phyloP scores from a whole-genome alignment of 2,113 vertebrate species.

The western clawed frog (Xenopus tropicalis) region DNA sequence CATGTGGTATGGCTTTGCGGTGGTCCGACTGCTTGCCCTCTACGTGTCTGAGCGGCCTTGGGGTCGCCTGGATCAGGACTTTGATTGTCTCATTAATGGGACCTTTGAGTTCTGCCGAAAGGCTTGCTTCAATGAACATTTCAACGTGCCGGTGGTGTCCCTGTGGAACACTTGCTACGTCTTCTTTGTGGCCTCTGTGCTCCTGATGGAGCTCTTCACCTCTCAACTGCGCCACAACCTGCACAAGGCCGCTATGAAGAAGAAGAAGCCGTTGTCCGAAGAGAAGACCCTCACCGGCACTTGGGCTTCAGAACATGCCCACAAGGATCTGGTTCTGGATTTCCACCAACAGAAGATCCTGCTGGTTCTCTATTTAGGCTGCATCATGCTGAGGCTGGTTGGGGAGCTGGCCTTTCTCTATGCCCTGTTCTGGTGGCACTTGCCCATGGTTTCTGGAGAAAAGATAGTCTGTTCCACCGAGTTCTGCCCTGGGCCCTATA shows the following conservation, averaged over 20 bases:
- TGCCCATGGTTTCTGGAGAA: conserved; percentile 39
- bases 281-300: conserved; percentile 7
- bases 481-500: conserved; percentile 38
- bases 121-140: conserved; percentile 51
- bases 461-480: not conserved
- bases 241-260: conserved; percentile 34
- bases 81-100: conserved; percentile 47
- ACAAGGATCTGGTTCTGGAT: conserved; percentile 47
- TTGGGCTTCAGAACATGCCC: not conserved
- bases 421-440: conserved; percentile 52
- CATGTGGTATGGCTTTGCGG: conserved; percentile 58
- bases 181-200: conserved; percentile 51
- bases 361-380: conserved; percentile 52
- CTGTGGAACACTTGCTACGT: conserved; percentile 57
- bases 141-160: conserved; percentile 49
- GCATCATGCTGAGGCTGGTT: conserved; percentile 42
- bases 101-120: conserved; percentile 40
- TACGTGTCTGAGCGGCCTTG: conserved; percentile 56
- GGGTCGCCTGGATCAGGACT: conserved; percentile 51
- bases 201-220: conserved; percentile 58
- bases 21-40: conserved; percentile 53
- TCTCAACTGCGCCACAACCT: conserved; percentile 46
- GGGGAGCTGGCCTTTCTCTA: conserved; percentile 53
- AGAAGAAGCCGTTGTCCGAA: not conserved
- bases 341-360: conserved; percentile 49